Evolutionary conservation across 1,140 invertebrate genomes (phyloP), one percentile per base, ranked within the genome.

Genomic region (Portunus trituberculatus): DNA sequence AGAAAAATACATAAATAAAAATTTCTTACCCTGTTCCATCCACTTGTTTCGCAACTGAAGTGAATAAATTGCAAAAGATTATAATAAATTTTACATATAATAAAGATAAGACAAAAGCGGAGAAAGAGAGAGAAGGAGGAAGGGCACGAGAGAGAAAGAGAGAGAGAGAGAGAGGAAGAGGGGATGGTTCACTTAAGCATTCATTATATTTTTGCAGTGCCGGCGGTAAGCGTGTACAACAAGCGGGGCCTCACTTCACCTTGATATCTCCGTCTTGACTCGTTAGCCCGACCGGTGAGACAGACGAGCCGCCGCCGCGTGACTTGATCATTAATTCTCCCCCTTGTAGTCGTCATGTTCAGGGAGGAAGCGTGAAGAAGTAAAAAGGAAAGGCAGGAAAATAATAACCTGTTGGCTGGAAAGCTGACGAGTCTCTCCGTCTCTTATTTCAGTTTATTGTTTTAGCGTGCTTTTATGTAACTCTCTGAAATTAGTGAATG

Each of bases 271-370:
- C 67, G 67, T 76, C 67, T 25, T 20, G 12, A 7, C 67, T 76
- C 67, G 67, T 76, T 76, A 76, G 67, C 67, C 67, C 67, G 67
- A 25, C 67, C 20, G 20, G 67, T 8, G 6, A 76, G 67, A 76
- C 67, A 76, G 67, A 76, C 67, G 67, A 76, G 67, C 16, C 4
- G 67, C 67, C 67, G 67, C 67, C 12, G 67, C 67, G 67, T 76
- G 67, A 76, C 67, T 76, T 76, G 67, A 76, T 76, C 67, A 76
- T 76, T 76, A 76, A 76, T 76, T 76, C 67, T 76, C 67, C 25
- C 67, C 67, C 67, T n/a, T 76, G 67, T 76, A 76, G 67, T n/a
- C 20, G 67, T 76, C 67, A 76, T 76, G 67, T 76, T 76, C 20
- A 20, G 25, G 67, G 67, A n/a, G 67, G 67, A 76, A 76, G 67